These are phyloP conservation scores for Merops nubicus DNA, from an alignment of 2,113 vertebrate species.

Conservation along the genomic window DNA sequence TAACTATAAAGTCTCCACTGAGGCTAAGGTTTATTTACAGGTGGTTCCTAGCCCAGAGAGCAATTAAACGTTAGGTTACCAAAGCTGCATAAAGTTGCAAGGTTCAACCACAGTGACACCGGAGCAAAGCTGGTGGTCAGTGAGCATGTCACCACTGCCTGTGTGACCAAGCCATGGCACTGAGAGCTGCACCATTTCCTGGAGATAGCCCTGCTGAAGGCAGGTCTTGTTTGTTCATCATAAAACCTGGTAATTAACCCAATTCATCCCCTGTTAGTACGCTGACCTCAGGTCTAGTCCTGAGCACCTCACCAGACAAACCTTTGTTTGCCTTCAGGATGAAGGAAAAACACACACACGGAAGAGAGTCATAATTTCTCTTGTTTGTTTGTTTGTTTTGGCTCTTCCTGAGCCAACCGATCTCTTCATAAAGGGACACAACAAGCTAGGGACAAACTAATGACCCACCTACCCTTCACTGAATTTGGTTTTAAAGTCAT, in stretches of 20 bases:
- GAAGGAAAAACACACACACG: neutral
- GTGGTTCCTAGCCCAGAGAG: constrained; percentile 7
- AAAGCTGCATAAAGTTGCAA: neutral
- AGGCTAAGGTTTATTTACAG: constrained; percentile 23
- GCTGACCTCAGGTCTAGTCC: neutral
- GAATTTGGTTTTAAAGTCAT: neutral
- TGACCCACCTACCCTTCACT: neutral
- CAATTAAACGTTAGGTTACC: constrained; percentile 22
- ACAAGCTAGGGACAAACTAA: neutral
- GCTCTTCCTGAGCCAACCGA: neutral
- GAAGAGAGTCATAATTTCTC: neutral
- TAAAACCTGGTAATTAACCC: constrained; percentile 12
- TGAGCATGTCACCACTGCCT: neutral
- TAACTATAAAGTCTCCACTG: constrained; percentile 12
- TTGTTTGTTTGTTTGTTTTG: neutral
- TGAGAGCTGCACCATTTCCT: neutral
- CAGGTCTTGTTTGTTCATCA: constrained; percentile 6
- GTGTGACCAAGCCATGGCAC: accelerated
- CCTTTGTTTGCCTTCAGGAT: neutral
- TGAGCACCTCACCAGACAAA: neutral
- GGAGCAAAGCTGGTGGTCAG: neutral
- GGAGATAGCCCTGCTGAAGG: neutral
- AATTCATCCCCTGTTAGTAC: neutral
- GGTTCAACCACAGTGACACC: neutral
- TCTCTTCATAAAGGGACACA: neutral